phyloP scores from a whole-genome alignment of 2,113 vertebrate genomes.

The Callithrix jacchus region DNA sequence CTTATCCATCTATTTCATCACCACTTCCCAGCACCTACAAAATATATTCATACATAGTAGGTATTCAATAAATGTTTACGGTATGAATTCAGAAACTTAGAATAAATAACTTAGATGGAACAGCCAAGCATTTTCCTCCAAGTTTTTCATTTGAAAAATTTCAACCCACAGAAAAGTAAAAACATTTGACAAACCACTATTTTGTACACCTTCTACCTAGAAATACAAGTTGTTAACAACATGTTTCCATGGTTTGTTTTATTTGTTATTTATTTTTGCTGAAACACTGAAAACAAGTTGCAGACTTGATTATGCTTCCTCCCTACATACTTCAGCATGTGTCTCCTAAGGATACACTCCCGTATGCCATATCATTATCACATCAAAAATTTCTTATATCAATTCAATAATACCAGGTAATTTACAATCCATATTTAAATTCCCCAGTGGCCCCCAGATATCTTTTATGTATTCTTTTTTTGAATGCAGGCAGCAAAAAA shows the following conservation, averaged over 20 bases:
- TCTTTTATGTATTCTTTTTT: not conserved
- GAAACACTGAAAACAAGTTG: conserved; percentile 4
- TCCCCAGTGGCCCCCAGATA: not conserved
- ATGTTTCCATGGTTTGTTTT: conserved; percentile 7
- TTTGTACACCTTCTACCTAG: not conserved
- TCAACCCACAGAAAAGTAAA: conserved; percentile 10
- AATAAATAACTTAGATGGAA: not conserved
- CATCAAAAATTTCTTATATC: not conserved
- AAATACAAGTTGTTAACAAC: not conserved
- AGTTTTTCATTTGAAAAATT: conserved; percentile 25
- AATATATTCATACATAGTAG: not conserved
- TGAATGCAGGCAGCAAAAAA: not conserved
- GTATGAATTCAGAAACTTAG: not conserved
- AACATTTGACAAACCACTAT: not conserved
- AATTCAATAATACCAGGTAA: not conserved
- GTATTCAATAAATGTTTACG: not conserved
- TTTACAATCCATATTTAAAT: not conserved
- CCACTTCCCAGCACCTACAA: not conserved
- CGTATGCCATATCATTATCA: not conserved
- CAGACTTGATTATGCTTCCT: not conserved
- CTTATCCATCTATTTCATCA: not conserved
- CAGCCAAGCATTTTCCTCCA: not conserved
- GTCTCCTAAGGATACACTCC: not conserved
- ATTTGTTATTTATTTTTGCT: not conserved
- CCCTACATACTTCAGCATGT: not conserved